Percentiles rank a stretch among this genome's conserved stretches.
These are phyloP conservation scores for Myotis pilosus DNA, from an alignment of 2,797 vertebrate genomes.

Conservation along the genomic window DNA sequence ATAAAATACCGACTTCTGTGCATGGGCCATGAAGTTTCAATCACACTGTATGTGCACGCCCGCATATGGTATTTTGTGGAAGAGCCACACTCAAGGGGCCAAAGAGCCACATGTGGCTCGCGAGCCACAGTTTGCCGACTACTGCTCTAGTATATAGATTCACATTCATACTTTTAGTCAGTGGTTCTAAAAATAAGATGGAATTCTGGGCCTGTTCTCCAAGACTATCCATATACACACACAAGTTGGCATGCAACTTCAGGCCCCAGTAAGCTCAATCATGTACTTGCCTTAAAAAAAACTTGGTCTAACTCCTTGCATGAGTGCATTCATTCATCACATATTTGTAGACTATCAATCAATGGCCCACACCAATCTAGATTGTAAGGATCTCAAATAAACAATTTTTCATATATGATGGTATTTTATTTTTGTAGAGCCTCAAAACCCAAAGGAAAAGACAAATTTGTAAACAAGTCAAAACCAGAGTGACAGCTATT, in stretches of 20 bases:
- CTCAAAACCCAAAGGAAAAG: neutral
- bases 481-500: neutral
- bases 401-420: neutral
- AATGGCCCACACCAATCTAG: neutral
- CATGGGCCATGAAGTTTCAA: too few species aligned
- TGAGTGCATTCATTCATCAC: neutral
- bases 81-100: too few species aligned
- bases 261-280: neutral
- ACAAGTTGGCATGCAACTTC: neutral
- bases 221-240: neutral
- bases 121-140: too few species aligned
- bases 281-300: neutral
- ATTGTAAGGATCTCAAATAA: neutral
- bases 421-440: neutral
- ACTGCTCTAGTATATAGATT: neutral
- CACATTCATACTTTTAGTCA: neutral
- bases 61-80: too few species aligned
- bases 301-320: neutral
- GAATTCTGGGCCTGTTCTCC: neutral
- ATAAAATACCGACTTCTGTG: too few species aligned
- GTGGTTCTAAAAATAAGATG: neutral
- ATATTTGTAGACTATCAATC: neutral
- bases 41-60: too few species aligned
- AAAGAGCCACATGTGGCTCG: too few species aligned
- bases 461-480: neutral